Conservation (phyloP, 2,113 vertebrate species). For the Vulpes ferrilata region DNA sequence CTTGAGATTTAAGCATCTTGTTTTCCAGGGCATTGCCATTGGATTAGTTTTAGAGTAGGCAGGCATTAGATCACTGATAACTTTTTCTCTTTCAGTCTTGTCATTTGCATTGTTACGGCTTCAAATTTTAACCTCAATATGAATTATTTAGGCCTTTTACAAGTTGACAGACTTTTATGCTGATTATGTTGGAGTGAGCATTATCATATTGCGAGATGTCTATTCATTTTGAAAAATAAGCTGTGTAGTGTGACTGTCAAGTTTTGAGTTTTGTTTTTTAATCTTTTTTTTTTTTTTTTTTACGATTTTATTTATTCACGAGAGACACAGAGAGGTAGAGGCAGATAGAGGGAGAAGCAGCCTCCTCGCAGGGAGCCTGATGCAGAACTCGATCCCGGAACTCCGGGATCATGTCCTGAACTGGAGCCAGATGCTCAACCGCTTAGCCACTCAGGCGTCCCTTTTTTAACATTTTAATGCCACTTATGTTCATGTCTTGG, state of each 20-base stretch:
- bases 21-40: background rate
- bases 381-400: too few relatives aligned
- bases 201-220: background rate
- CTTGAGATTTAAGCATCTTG: background rate
- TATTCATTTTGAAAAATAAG: background rate
- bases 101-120: background rate
- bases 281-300: too few relatives aligned
- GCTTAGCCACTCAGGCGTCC: too few relatives aligned
- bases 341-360: too few relatives aligned
- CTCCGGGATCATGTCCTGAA: too few relatives aligned
- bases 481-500: background rate
- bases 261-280: background rate
- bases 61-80: background rate
- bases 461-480: background rate
- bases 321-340: too few relatives aligned
- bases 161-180: background rate
- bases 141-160: slow-evolving; percentile 6
- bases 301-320: too few relatives aligned
- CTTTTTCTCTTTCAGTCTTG: background rate
- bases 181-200: background rate
- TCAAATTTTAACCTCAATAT: background rate
- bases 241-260: background rate
- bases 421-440: too few relatives aligned
- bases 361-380: too few relatives aligned
- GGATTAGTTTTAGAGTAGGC: background rate